Evolutionary conservation across 1,140 invertebrate genomes (phyloP).

Genomic region (Bombus pyrosoma): DNA sequence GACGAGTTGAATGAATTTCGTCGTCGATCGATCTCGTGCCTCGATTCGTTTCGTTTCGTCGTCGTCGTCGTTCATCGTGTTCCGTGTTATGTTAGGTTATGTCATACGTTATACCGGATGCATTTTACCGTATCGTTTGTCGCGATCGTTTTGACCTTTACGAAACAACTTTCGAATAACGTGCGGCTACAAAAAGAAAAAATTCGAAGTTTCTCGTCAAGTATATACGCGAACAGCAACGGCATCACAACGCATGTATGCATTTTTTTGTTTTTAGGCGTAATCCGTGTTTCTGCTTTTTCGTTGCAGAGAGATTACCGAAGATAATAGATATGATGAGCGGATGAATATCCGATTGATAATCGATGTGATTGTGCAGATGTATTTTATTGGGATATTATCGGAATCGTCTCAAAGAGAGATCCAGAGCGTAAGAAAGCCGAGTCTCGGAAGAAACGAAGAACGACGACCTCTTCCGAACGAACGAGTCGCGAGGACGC

Average conservation of each 20-base stretch:
- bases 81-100: slow-evolving; percentile 17
- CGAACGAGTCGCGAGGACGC: slow-evolving; percentile 53
- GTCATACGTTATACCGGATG: background rate
- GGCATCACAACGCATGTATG: background rate
- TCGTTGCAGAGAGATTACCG: slow-evolving; percentile 10
- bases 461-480: slow-evolving; percentile 55
- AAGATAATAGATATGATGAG: background rate
- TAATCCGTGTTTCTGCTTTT: slow-evolving; percentile 1
- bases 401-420: slow-evolving; percentile 19
- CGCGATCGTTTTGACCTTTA: slow-evolving; percentile 22
- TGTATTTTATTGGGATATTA: background rate
- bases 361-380: slow-evolving; percentile 28
- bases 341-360: background rate
- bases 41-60: slow-evolving; percentile 50
- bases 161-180: slow-evolving; percentile 40
- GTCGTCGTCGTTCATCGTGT: slow-evolving; percentile 58
- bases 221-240: slow-evolving; percentile 14
- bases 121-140: background rate
- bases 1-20: slow-evolving; percentile 42
- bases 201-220: slow-evolving; percentile 18
- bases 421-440: slow-evolving; percentile 42
- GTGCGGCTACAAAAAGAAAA: slow-evolving; percentile 17
- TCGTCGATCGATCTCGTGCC: slow-evolving; percentile 51
- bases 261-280: background rate
- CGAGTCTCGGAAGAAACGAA: slow-evolving; percentile 39